A percentile compares a stretch with the other conserved stretches of the same genome.
Conservation (phyloP, 2,888 invertebrate genomes). For the Acanthoscelides obtectus region DNA sequence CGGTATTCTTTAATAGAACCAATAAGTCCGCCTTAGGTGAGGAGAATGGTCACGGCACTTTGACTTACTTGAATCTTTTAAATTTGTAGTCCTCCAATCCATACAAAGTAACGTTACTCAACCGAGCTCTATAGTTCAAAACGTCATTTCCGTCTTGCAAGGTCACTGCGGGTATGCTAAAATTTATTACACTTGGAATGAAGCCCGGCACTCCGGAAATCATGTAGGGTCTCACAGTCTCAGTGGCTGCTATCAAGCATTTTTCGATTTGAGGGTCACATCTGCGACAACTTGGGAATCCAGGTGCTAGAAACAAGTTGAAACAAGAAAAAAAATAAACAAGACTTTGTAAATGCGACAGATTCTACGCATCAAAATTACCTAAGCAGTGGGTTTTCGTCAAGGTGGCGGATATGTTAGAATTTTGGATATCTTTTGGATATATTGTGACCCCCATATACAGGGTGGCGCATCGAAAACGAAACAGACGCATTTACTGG, state of each 20-base stretch:
- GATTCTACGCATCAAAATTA: too few species aligned
- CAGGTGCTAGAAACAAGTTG: background rate
- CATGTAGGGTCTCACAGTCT: background rate
- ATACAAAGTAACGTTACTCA: background rate
- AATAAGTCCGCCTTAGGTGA: too few species aligned
- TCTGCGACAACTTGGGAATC: constrained; percentile 1
- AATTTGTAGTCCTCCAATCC: constrained; percentile 1
- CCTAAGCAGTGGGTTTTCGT: too few species aligned
- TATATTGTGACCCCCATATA: too few species aligned
- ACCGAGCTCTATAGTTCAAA: constrained; percentile 1
- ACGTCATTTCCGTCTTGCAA: background rate
- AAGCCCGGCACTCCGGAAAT: background rate
- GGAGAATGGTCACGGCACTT: too few species aligned
- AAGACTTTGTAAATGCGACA: too few species aligned
- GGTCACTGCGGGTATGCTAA: background rate
- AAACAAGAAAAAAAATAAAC: too few species aligned
- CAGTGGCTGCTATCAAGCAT: background rate
- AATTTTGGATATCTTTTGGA: too few species aligned
- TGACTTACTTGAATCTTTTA: background rate
- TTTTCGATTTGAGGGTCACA: background rate
- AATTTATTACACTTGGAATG: background rate
- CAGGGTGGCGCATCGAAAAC: too few species aligned
- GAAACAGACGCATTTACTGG: too few species aligned
- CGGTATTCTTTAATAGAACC: too few species aligned
- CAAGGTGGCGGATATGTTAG: too few species aligned